phyloP scores from a whole-genome alignment of 2,888 invertebrate species.

The Chalcosyrphus nemorum region DNA sequence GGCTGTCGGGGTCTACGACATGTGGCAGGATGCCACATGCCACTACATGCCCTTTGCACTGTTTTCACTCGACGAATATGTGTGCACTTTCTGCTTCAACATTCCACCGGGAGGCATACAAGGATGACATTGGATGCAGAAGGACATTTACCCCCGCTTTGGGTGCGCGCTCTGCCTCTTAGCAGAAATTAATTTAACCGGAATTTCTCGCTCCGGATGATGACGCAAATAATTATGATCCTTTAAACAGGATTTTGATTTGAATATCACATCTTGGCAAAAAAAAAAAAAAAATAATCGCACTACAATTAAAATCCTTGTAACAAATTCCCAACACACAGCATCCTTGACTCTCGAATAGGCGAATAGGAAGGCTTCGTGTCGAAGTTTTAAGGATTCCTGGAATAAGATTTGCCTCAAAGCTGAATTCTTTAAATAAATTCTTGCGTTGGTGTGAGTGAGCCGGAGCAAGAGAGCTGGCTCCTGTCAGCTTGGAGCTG shows the following conservation, averaged over 20 bases:
- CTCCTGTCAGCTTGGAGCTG: conserved; percentile 50
- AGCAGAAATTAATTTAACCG: conserved; percentile 69
- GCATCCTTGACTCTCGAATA: conserved; percentile 5
- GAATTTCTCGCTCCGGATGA: conserved; percentile 61
- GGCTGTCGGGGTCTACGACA: conserved; percentile 65
- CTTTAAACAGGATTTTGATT: conserved; percentile 22
- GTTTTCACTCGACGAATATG: conserved; percentile 21
- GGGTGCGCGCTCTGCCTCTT: too few relatives aligned
- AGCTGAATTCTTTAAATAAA: conserved; percentile 15
- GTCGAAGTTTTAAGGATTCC: not conserved
- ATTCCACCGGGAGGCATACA: conserved; percentile 52
- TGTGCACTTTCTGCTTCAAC: conserved; percentile 48
- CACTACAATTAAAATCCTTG: conserved; percentile 1
- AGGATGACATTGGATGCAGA: conserved; percentile 5
- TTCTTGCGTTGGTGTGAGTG: not conserved
- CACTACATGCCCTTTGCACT: conserved; percentile 69
- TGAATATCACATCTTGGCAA: too few relatives aligned
- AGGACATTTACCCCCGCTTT: conserved; percentile 55
- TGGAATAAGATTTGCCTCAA: conserved; percentile 15
- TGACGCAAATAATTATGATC: conserved; percentile 59
- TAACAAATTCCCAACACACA: not conserved
- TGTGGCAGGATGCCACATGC: conserved; percentile 71
- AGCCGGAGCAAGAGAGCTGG: too few relatives aligned
- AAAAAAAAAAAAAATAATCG: not conserved
- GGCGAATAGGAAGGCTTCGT: not conserved